Evolutionary conservation across 2,888 invertebrate genomes (phyloP).

Genomic region (Dromius quadrimaculatus): DNA sequence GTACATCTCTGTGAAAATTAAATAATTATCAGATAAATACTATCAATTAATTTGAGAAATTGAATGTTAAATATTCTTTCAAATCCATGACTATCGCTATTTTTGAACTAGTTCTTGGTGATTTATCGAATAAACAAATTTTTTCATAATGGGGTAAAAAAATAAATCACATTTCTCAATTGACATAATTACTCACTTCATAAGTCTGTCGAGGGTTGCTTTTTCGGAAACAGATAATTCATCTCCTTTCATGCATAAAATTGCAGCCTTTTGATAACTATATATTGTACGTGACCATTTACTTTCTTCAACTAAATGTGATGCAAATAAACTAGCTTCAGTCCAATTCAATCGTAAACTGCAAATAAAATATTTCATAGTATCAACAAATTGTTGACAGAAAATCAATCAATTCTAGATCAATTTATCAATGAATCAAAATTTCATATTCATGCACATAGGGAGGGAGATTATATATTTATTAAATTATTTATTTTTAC

Average conservation of each 20-base stretch:
- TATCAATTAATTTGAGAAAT: not conserved
- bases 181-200: conserved; percentile 73
- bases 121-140: too few species aligned
- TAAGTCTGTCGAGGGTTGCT: conserved; percentile 73
- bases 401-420: conserved; percentile 4
- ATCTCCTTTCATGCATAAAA: conserved; percentile 80
- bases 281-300: conserved; percentile 95
- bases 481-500: too few species aligned
- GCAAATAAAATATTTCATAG: not conserved
- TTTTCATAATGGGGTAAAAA: not conserved
- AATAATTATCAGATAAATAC: not conserved
- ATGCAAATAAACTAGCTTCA: conserved; percentile 79
- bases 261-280: conserved; percentile 88
- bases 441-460: not conserved
- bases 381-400: conserved; percentile 45
- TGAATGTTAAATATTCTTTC: not conserved
- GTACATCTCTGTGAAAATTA: conserved; percentile 75
- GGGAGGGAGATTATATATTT: too few species aligned
- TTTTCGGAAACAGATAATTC: conserved; percentile 68
- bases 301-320: conserved; percentile 79
- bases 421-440: too few species aligned
- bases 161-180: not conserved
- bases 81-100: not conserved
- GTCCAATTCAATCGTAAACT: conserved; percentile 76
- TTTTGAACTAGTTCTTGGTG: not conserved